Evolutionary conservation across 2,113 vertebrate species (phyloP), one percentile per base, ranked within the genome.

Genomic region (Pandion haliaetus): DNA sequence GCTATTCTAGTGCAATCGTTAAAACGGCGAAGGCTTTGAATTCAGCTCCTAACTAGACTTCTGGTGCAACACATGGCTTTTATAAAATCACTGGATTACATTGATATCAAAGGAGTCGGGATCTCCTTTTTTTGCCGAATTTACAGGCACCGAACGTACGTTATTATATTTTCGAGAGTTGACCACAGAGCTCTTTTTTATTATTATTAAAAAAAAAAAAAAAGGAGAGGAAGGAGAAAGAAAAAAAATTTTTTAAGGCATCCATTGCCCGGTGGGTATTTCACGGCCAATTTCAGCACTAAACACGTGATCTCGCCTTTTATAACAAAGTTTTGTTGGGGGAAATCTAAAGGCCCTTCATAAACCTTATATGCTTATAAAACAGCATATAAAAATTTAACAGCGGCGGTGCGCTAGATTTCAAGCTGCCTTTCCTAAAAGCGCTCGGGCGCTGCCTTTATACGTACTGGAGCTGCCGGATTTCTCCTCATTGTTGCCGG

Each of bases 351-450:
- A 98, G 99, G 99, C 98, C 99, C 99, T 99, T 99, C 98, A 99
- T 99, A 99, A 99, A 99, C 99, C 99, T 99, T 98, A 98, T 99
- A 99, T 98, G 99, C 99, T 99, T 99, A 99, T 99, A 99, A 99
- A 99, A 99, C 99, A 99, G 99, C 99, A 99, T 99, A 99, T 99
- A 99, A 99, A 99, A 98, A 98, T 98, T 99, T 99, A 99, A 99
- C 98, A 99, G 99, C 98, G 98, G 99, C 98, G 98, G 98, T 98
- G 98, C 98, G 98, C 98, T 98, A 97, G 98, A 98, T 98, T 98
- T 98, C 99, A 98, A 98, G 98, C 98, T 98, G 98, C 98, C 99
- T 98, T 98, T 96, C 98, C 98, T 98, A 99, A 95, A 98, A 98
- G 98, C 97, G 95, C 96, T 95, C 98, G 98, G 98, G 98, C 98